Conservation (phyloP, 2,797 vertebrate genomes). For the Loris lydekkerianus region DNA sequence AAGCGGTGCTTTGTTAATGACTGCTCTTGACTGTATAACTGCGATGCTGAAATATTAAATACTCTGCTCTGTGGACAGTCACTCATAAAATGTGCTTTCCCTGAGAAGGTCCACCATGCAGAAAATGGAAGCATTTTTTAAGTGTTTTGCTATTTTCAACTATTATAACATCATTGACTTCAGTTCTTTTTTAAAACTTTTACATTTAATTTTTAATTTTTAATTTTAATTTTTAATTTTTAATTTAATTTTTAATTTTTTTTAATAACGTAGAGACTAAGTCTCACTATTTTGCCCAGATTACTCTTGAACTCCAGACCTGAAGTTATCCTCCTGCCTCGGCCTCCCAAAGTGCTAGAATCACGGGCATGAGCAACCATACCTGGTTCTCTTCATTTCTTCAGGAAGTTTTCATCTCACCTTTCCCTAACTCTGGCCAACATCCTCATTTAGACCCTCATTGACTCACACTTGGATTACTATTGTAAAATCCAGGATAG, state of each 20-base stretch:
- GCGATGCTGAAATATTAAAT: constrained; percentile 4
- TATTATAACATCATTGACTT: neutral
- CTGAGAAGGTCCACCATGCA: neutral
- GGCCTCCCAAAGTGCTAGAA: neutral
- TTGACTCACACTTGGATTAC: neutral
- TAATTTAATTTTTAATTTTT: neutral
- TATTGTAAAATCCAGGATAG: neutral
- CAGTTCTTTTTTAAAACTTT: neutral
- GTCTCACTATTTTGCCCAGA: neutral
- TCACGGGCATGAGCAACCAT: neutral
- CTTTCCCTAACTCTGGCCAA: neutral
- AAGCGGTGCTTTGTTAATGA: neutral
- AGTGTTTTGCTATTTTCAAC: neutral
- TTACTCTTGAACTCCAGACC: neutral
- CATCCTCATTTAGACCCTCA: neutral
- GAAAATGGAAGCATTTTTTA: neutral
- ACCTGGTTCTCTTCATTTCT: neutral
- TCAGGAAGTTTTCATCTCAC: neutral
- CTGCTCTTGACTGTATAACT: neutral
- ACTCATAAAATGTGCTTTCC: neutral
- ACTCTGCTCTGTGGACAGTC: neutral
- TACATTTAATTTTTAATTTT: neutral
- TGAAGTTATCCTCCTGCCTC: neutral
- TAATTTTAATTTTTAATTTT: too few species aligned
- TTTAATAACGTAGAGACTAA: neutral